A percentile compares a stretch with the other conserved stretches of the same genome.
Evolutionary conservation across 2,113 vertebrate genomes (phyloP).

Genomic region (Austrofundulus limnaeus): DNA sequence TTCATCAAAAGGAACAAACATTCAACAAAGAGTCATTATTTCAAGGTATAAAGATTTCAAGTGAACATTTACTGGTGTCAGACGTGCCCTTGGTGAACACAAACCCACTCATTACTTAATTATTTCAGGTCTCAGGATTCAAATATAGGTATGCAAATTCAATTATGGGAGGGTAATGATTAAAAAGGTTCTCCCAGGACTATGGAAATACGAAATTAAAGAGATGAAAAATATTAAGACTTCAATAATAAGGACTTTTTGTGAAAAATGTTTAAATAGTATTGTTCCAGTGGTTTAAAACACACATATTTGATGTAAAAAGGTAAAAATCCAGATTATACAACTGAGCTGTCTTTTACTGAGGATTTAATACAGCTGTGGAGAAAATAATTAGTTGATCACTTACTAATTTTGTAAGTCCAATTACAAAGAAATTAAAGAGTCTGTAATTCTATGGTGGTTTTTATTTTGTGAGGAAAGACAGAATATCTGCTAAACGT

Average conservation of each 20-base stretch:
- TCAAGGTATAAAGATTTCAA: conserved; percentile 57
- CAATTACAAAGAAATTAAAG: too few relatives aligned
- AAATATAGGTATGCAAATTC: conserved; percentile 75
- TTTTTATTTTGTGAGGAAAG: too few relatives aligned
- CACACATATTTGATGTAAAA: conserved; percentile 35
- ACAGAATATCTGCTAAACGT: too few relatives aligned
- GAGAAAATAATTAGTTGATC: too few relatives aligned
- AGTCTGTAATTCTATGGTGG: too few relatives aligned
- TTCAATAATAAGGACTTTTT: conserved; percentile 56
- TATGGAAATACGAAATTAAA: conserved; percentile 49
- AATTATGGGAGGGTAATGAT: conserved; percentile 66
- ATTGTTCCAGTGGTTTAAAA: conserved; percentile 33
- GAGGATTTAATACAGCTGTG: conserved; percentile 7
- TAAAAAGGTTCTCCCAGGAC: conserved; percentile 64
- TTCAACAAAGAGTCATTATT: conserved; percentile 55
- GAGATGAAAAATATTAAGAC: conserved; percentile 53
- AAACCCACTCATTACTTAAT: conserved; percentile 73
- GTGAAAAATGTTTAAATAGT: conserved; percentile 39
- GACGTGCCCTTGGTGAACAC: conserved; percentile 64
- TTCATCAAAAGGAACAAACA: conserved; percentile 60
- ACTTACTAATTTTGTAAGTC: too few relatives aligned
- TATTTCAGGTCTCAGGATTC: conserved; percentile 63
- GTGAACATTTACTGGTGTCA: conserved; percentile 49
- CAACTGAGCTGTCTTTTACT: conserved; percentile 6
- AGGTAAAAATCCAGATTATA: conserved; percentile 25